Percentiles rank a stretch among this genome's conserved stretches.
Evolutionary conservation across 2,113 vertebrate species (phyloP).

Genomic region (Pterocles gutturalis): DNA sequence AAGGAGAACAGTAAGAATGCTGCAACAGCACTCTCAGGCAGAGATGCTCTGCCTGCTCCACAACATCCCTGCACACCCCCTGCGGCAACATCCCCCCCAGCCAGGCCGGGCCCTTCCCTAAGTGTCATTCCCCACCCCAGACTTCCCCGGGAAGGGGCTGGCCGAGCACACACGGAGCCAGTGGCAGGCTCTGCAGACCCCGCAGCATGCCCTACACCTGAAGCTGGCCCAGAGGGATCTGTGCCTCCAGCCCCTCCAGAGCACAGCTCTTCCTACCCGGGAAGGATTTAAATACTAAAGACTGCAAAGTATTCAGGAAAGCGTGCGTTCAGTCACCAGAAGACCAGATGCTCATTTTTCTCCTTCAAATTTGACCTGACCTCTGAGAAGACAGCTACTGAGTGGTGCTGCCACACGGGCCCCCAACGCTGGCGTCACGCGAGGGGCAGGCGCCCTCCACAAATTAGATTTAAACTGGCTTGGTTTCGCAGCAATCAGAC

Average conservation of each 20-base stretch:
- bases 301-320: not conserved
- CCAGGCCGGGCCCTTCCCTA: not conserved
- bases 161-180: rapidly evolving
- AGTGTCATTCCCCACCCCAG: not conserved
- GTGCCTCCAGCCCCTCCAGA: rapidly evolving
- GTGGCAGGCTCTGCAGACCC: not conserved
- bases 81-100: rapidly evolving
- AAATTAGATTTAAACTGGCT: not conserved
- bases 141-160: not conserved
- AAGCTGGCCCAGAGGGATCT: not conserved
- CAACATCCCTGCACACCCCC: not conserved
- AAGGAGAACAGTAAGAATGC: not conserved
- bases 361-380: not conserved
- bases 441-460: rapidly evolving
- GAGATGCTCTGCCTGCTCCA: not conserved
- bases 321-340: not conserved
- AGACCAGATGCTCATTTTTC: not conserved
- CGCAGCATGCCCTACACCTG: rapidly evolving
- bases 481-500: not conserved
- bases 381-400: not conserved
- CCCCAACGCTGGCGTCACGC: rapidly evolving
- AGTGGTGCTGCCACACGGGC: rapidly evolving
- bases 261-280: not conserved
- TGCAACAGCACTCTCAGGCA: not conserved
- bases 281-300: not conserved